Conservation (phyloP, 2,113 vertebrate species). For the Porphyrio hochstetteri region DNA sequence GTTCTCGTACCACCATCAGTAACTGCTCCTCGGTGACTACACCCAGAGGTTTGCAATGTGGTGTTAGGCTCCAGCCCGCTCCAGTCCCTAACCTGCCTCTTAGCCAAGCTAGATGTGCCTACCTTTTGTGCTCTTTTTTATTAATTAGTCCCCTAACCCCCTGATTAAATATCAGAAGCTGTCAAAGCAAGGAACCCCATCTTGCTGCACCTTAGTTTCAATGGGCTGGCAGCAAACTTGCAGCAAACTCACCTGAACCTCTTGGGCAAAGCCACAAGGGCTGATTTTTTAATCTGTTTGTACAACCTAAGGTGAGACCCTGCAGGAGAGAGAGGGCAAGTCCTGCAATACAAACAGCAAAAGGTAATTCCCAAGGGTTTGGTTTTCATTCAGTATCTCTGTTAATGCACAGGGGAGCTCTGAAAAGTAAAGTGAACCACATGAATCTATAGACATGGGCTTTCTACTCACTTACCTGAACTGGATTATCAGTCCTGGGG, state of each 20-base stretch:
- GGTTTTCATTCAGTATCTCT: background rate
- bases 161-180: background rate
- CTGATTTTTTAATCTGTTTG: background rate
- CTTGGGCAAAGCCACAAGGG: background rate
- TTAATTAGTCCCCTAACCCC: background rate
- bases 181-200: background rate
- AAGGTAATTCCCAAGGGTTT: background rate
- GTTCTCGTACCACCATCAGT: background rate
- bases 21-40: background rate
- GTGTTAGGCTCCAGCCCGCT: accelerated
- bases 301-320: background rate
- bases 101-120: background rate
- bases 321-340: background rate
- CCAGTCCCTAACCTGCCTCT: background rate
- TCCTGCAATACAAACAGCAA: background rate
- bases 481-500: background rate
- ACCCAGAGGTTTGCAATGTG: accelerated
- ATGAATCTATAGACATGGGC: background rate
- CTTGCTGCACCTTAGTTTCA: background rate
- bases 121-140: background rate
- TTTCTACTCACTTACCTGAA: background rate
- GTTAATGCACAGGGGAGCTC: background rate
- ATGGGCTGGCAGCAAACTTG: background rate
- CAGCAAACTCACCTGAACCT: background rate
- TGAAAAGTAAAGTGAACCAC: background rate